A percentile compares a stretch with the other conserved stretches of the same genome.
These are phyloP conservation scores for Tenthredo distinguenda DNA, from an alignment of 2,888 invertebrate genomes.

Conservation along the genomic window DNA sequence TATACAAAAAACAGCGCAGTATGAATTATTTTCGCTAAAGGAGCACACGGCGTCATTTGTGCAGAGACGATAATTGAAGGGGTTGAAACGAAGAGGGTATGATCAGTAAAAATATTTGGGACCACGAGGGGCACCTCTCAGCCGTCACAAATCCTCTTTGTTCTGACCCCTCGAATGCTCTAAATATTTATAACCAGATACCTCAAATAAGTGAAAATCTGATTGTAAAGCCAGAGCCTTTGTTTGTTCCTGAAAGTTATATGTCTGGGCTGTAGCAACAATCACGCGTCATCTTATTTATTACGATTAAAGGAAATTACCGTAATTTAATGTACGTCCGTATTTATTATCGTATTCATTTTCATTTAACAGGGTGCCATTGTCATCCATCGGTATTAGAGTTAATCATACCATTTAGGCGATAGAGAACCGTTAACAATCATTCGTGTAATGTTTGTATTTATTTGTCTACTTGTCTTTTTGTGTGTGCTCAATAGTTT, in stretches of 20 bases:
- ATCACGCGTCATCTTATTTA: conserved; percentile 28
- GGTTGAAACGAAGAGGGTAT: not conserved
- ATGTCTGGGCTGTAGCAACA: not conserved
- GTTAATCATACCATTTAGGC: conserved; percentile 2
- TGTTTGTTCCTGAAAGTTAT: not conserved
- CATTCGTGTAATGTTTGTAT: conserved; percentile 48
- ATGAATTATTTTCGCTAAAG: not conserved
- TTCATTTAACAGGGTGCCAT: conserved; percentile 39
- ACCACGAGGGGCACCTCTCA: not conserved
- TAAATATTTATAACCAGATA: not conserved
- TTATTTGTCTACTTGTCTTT: conserved; percentile 45
- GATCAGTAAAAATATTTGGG: not conserved
- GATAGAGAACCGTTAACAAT: conserved; percentile 33
- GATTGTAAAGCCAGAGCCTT: not conserved
- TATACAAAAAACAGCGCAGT: conserved; percentile 23
- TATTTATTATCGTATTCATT: conserved; percentile 26
- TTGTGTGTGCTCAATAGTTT: conserved; percentile 48
- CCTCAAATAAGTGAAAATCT: not conserved
- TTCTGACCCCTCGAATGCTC: not conserved
- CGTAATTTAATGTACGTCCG: not conserved
- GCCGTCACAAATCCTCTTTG: not conserved
- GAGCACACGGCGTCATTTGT: not conserved
- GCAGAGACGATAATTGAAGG: not conserved
- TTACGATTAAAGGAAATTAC: not conserved
- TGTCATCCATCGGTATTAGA: conserved; percentile 31